phyloP scores from a whole-genome alignment of 2,888 invertebrate genomes.

The Conomelus anceps region DNA sequence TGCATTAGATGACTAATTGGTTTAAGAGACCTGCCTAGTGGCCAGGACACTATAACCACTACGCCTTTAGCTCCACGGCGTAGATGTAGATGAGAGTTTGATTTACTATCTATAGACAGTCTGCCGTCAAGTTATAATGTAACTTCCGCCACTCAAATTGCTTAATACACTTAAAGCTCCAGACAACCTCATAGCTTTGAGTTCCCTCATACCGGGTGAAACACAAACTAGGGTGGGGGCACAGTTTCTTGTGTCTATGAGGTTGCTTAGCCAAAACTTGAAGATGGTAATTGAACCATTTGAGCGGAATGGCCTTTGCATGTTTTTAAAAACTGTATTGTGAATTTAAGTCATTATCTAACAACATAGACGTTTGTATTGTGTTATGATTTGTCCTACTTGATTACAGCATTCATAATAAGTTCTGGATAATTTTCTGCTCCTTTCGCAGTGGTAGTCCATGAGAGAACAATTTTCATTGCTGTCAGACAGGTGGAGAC shows the following conservation, averaged over 20 bases:
- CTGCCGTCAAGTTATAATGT: slow-evolving; percentile 12
- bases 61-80: neutral
- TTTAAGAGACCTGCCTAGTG: slow-evolving; percentile 2
- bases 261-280: neutral
- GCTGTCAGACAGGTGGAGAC: neutral
- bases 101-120: neutral
- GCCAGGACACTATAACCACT: neutral
- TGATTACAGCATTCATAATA: no score
- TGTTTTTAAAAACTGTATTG: no score
- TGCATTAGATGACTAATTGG: slow-evolving; percentile 9
- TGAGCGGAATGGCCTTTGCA: no score
- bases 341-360: no score
- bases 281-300: no score
- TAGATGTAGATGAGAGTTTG: neutral
- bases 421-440: neutral
- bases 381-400: no score
- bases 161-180: slow-evolving; percentile 8
- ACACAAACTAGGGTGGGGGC: neutral
- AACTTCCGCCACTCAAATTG: slow-evolving; percentile 17
- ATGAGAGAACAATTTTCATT: neutral
- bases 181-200: neutral
- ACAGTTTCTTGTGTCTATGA: neutral
- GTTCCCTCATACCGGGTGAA: neutral
- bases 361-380: no score
- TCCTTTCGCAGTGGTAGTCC: neutral